Base-by-base conservation (phyloP, 2,113 vertebrate species). In the Bubo scandiacus region DNA sequence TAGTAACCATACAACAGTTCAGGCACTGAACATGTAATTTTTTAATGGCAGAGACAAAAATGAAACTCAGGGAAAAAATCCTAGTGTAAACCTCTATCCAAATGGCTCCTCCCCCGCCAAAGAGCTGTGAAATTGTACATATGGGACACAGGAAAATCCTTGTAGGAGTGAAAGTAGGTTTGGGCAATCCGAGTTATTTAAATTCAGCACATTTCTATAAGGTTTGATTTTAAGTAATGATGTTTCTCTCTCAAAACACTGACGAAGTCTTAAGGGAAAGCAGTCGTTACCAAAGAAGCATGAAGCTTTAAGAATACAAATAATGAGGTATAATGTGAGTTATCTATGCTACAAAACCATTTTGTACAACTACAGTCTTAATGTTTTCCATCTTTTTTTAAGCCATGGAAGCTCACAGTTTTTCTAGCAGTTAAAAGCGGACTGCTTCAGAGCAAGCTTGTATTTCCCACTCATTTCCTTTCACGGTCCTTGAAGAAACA, bases 301-400 rank as follows among this genome's bases (percentile, higher is more conserved):
- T 1, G 7, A 80, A 75, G 52, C 66, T 67, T 54, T 70, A 51
- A n/a, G 51, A 68, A 62, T 4, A 27, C 51, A 70, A 87, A 87
- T 36, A n/a, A 34, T 3, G 5, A 62, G 45, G 23, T 49, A 29
- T 29, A 49, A 42, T 1, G 5, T 0, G 1, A 74, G 30, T 32
- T 52, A 26, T 32, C 30, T 66, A 3, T 9, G 51, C 36, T 12
- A 57, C 36, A 75, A 61, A 74, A 25, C 26, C 43, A 52, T 26
- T 25, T 16, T 15, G 27, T 30, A 42, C n/a, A 27, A 47, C 29
- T 36, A 7, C 5, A 61, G 34, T 25, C 79, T 30, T 26, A 26
- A 36, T 51, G 38, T 23, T 45, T 54, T 49, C 58, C 21, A 32
- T 13, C 43, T n/a, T 40, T 43, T 47, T 67, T 81, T 47, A 10